Percentiles rank a stretch among this genome's conserved stretches.
phyloP scores from a whole-genome alignment of 2,888 invertebrate genomes.

The Parnassius glacialis region DNA sequence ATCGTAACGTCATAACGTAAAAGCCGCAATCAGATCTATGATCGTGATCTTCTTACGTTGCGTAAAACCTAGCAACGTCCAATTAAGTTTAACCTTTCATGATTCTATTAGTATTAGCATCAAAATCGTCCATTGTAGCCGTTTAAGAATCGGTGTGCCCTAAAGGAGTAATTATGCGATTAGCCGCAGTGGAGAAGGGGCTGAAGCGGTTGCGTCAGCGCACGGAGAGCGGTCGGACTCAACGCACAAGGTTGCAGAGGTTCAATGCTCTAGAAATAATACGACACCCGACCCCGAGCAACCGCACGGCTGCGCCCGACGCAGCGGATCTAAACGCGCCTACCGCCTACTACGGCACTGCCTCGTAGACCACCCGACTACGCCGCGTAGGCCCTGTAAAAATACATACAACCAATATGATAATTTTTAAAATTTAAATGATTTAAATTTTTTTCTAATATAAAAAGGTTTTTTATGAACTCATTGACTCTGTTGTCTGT shows the following conservation, averaged over 20 bases:
- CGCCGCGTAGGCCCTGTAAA: constrained; percentile 37
- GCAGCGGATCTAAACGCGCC: constrained; percentile 41
- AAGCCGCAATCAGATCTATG: constrained; percentile 16
- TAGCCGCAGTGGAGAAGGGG: constrained; percentile 70
- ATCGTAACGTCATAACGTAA: constrained; percentile 13
- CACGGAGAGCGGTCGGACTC: constrained; percentile 75
- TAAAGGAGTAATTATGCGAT: constrained; percentile 75
- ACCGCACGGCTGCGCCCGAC: constrained; percentile 51
- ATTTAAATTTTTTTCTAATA: no score
- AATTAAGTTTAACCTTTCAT: constrained; percentile 72
- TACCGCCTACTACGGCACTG: constrained; percentile 34
- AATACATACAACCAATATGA: background rate
- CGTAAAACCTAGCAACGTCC: constrained; percentile 54
- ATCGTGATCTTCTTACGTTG: constrained; percentile 41
- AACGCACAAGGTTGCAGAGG: constrained; percentile 80
- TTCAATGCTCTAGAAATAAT: constrained; percentile 81
- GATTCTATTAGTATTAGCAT: constrained; percentile 58
- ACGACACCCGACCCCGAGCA: constrained; percentile 73
- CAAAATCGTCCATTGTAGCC: constrained; percentile 61
- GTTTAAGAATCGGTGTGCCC: constrained; percentile 72
- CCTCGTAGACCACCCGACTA: constrained; percentile 39
- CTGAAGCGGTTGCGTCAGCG: constrained; percentile 74
- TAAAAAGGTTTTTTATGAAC: no score
- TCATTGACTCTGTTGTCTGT: no score
- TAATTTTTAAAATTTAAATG: no score